A percentile compares a stretch with the other conserved stretches of the same genome.
Conservation (phyloP, 1,140 invertebrate genomes). For the Idris sp. region DNA sequence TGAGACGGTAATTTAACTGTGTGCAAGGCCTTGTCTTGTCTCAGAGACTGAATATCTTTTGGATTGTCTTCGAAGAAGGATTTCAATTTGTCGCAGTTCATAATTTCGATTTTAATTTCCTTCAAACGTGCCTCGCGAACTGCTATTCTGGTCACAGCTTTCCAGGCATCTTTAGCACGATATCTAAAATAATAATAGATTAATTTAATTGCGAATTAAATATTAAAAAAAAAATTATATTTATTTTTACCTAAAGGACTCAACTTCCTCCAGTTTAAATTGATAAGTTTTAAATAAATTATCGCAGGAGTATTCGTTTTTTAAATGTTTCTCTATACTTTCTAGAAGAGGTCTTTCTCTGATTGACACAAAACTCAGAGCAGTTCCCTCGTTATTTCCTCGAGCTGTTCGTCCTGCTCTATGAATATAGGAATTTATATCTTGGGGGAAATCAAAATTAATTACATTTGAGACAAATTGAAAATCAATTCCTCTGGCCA, state of each 20-base stretch:
- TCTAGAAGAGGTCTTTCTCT: slow-evolving; percentile 87
- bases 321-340: slow-evolving; percentile 85
- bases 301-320: slow-evolving; percentile 79
- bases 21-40: slow-evolving; percentile 95
- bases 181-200: slow-evolving; percentile 79
- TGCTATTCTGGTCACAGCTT: slow-evolving; percentile 93
- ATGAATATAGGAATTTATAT: slow-evolving; percentile 92
- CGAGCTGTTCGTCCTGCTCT: slow-evolving; percentile 95
- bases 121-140: slow-evolving; percentile 95
- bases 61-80: slow-evolving; percentile 98
- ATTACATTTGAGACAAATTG: slow-evolving; percentile 98
- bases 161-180: slow-evolving; percentile 95
- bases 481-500: slow-evolving; percentile 98
- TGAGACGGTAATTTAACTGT: slow-evolving; percentile 90
- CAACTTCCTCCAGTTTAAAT: slow-evolving; percentile 96
- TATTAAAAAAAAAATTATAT: too few species aligned
- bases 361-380: slow-evolving; percentile 94
- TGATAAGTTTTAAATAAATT: slow-evolving; percentile 89
- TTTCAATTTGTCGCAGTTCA: slow-evolving; percentile 95
- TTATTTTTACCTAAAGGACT: slow-evolving; percentile 90
- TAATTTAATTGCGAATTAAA: not conserved
- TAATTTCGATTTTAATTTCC: slow-evolving; percentile 96
- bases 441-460: slow-evolving; percentile 97
- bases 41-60: slow-evolving; percentile 89
- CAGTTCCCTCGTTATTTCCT: slow-evolving; percentile 95